Evolutionary conservation across 2,113 vertebrate genomes (phyloP).

Genomic region (Anolis sagrei): DNA sequence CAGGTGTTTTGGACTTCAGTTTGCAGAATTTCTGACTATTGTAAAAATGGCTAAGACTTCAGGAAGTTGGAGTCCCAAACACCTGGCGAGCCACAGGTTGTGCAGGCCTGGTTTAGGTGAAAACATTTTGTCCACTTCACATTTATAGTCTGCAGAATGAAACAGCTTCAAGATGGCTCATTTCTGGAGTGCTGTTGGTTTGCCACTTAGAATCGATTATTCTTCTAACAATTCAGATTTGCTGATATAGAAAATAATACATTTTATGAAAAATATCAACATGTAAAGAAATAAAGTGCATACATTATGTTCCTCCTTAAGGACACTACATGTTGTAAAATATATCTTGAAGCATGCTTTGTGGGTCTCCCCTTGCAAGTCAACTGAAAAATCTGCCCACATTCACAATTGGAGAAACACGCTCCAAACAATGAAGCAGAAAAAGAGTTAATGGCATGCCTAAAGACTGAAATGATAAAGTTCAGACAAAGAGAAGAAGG

Average conservation of each 20-base stretch:
- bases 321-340: background rate
- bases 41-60: too few relatives aligned
- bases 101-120: too few relatives aligned
- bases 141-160: background rate
- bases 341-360: background rate
- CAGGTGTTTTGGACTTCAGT: too few relatives aligned
- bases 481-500: background rate
- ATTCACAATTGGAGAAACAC: background rate
- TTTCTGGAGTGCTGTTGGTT: constrained; percentile 5
- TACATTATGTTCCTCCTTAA: background rate
- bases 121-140: too few relatives aligned
- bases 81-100: too few relatives aligned
- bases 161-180: background rate
- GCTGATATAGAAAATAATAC: background rate
- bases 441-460: background rate
- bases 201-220: background rate
- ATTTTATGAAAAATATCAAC: background rate
- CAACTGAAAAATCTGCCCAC: background rate
- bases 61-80: too few relatives aligned
- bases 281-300: background rate
- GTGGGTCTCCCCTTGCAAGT: background rate
- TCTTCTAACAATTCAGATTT: background rate
- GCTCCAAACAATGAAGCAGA: background rate
- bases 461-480: constrained; percentile 5
- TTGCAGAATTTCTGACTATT: too few relatives aligned